Conservation (phyloP, 35 echinoderm and acorn worm genomes). For the Nesometra sesokonis region DNA sequence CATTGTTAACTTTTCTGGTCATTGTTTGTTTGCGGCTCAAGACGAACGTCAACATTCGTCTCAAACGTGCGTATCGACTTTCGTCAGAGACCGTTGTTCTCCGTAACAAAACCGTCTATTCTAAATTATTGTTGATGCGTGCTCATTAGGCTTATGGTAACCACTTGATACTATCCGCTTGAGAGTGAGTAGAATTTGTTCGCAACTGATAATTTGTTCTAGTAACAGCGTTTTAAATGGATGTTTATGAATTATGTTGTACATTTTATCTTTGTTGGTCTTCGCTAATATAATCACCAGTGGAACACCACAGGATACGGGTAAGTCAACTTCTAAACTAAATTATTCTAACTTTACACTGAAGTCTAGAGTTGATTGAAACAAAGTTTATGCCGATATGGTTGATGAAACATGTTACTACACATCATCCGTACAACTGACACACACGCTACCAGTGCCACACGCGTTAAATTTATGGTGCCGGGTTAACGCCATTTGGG, state of each 20-base stretch:
- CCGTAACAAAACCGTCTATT: neutral
- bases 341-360: neutral
- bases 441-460: too few species aligned
- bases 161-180: neutral
- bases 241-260: neutral
- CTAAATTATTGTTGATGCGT: neutral
- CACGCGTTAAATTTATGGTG: too few species aligned
- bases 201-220: neutral
- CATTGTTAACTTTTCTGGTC: neutral
- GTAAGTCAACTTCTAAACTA: neutral
- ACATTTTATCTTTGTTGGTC: neutral
- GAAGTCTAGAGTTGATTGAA: too few species aligned
- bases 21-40: neutral
- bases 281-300: neutral
- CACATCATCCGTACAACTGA: too few species aligned
- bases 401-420: too few species aligned
- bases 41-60: neutral
- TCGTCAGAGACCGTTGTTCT: neutral
- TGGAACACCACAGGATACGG: neutral
- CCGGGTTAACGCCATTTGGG: too few species aligned
- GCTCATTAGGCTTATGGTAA: neutral
- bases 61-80: neutral
- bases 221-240: neutral
- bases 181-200: neutral
- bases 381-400: too few species aligned